Evolutionary conservation across 92 coral and sea anemone genomes (phyloP), one percentile per base, ranked within the genome.

Genomic region (Parazoanthus darwini): DNA sequence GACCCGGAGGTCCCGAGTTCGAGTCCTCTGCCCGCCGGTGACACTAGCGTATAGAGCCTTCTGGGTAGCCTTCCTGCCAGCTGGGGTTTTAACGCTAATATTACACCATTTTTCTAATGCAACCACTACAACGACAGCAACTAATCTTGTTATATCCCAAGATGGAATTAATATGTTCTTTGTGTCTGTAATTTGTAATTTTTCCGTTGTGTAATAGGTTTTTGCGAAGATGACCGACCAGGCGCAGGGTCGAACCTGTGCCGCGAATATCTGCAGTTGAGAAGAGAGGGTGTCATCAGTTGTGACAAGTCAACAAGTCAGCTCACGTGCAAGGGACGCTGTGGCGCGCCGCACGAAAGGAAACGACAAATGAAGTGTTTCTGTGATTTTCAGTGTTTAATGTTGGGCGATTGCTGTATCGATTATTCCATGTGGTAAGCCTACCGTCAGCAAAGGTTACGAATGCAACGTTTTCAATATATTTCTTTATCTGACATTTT

Each of bases 341-440:
- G 81, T 77, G 29, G 20, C 58, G 13, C 11, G 37, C 14, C 58
- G 16, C 25, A 10, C 50, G 81, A 77, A 0, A n/a, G 81, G 48
- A 48, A 46, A 42, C 23, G 38, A 6, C 25, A 6, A 38, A 48
- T 18, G 81, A 22, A 44, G 48, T 77, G 81, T 20, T 77, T 77
- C 59, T 77, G 81, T 39, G 81, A 77, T 77, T 48, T 43, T 39
- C 81, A 42, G 25, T 77, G 81, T 43, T 42, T 26, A 29, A 4
- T 42, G 10, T 43, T 77, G n/a, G 81, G 81, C n/a, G 81, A 77
- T 48, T 77, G 81, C n/a, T 77, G 81, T 48, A 48, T 77, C 37
- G 81, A 77, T 48, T 39, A 77, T 63, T 63, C 20, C 20, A 20
- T 22, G 22, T 63, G 70, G 70, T 63, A 23, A 58, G 66, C 66